Conservation (phyloP, 2,113 vertebrate species). For the Oreochromis aureus region DNA sequence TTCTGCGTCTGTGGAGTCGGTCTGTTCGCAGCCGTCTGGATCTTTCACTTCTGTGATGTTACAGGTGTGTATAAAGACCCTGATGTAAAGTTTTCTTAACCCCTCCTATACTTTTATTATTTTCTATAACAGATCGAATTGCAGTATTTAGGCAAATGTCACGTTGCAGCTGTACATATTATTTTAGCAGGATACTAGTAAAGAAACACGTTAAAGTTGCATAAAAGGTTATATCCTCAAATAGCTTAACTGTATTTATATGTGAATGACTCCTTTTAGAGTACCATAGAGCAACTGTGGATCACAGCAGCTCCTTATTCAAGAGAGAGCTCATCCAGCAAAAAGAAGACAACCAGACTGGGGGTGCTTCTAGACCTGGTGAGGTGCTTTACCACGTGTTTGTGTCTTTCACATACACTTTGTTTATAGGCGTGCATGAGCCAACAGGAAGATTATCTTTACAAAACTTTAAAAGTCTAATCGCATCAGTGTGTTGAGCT, state of each 20-base stretch:
- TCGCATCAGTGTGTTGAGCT: not conserved
- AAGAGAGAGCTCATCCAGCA: conserved; percentile 49
- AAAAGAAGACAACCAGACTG: conserved; percentile 47
- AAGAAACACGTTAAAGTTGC: not conserved
- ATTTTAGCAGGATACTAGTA: not conserved
- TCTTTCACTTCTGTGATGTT: conserved; percentile 37
- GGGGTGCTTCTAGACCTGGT: conserved; percentile 46
- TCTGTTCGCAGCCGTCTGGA: conserved; percentile 57
- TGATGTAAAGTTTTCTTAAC: not conserved
- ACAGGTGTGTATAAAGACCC: conserved; percentile 59
- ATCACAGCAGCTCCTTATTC: conserved; percentile 15
- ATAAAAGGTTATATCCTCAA: not conserved
- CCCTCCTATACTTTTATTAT: not conserved
- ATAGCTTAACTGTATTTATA: not conserved
- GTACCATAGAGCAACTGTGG: not conserved
- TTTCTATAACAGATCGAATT: not conserved
- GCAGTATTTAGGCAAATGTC: not conserved
- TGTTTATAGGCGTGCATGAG: not conserved
- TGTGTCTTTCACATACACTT: not conserved
- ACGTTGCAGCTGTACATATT: not conserved
- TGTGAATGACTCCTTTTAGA: not conserved
- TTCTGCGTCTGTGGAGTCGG: conserved; percentile 62
- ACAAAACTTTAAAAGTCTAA: not conserved
- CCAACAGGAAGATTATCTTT: not conserved
- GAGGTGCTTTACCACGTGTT: not conserved